Conservation (phyloP, 2,888 invertebrate species). For the Mimachlamys varia region DNA sequence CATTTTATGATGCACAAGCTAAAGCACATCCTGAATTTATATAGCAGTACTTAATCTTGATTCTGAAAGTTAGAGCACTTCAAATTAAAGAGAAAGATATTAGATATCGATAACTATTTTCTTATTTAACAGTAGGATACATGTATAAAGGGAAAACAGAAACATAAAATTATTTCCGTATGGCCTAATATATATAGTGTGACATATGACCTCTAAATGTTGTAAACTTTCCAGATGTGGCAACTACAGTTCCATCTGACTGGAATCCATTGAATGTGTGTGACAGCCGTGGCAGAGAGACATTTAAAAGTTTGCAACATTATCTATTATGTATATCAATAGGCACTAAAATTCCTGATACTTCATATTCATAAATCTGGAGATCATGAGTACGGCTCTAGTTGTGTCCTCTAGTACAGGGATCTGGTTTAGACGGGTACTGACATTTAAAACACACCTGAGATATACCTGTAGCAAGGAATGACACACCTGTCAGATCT, state of each 20-base stretch:
- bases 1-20: too few relatives aligned
- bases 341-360: neutral
- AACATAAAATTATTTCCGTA: too few relatives aligned
- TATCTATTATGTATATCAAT: neutral
- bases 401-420: neutral
- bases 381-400: neutral
- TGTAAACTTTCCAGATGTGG: conserved; percentile 2
- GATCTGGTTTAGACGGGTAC: neutral
- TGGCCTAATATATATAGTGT: neutral
- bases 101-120: too few relatives aligned
- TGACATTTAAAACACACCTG: neutral
- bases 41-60: too few relatives aligned
- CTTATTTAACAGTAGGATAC: too few relatives aligned
- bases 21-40: too few relatives aligned
- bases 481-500: neutral
- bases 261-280: neutral
- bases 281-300: neutral
- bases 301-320: neutral
- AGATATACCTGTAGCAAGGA: neutral
- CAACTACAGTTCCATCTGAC: conserved; percentile 17
- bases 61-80: too few relatives aligned
- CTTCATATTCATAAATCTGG: neutral
- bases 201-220: neutral
- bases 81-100: too few relatives aligned
- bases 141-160: too few relatives aligned